Base-by-base conservation (phyloP, 2,113 vertebrate species). In the Microcebus lehilahytsara region DNA sequence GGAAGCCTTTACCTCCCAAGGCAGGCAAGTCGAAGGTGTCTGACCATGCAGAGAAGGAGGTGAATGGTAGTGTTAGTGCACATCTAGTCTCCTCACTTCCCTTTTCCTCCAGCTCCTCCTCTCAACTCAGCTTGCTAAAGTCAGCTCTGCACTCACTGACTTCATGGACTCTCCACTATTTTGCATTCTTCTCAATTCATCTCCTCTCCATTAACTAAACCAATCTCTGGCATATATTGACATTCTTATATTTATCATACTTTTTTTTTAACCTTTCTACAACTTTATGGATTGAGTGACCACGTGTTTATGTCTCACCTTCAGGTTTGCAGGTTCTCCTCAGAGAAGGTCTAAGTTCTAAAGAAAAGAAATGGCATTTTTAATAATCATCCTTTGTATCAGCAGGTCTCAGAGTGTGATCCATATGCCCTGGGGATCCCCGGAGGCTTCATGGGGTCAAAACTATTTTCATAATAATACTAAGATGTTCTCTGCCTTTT, bases 281-380 rank as follows among this genome's bases (percentile, higher is more conserved):
- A 85, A 20, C 71, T 87, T 10, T 90, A 2, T 66, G 25, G 37
- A 49, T 78, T 87, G 49, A 78, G 11, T 91, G 71, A 62, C 16
- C 80, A 13, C 56, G n/a, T 40, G 40, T 72, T 89, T 75, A 91
- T 75, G 14, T 86, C 51, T 84, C 11, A 6, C 60, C 64, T 40
- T 96, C 19, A n/a, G 72, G 32, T 85, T 16, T 93, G 42, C 86
- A 9, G 22, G 25, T 90, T 93, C 77, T 88, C 30, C 40, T 85
- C 30, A 46, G 75, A 51, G n/a, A 74, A 92, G 34, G 10, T 93
- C 25, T 93, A 27, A 37, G 7, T 80, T 67, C 58, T 49, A 42
- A 80, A 72, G 42, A 69, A 92, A 85, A 74, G 32, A 58, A 32
- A n/a, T 53, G 34, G 5, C 7, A 49, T 85, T 37, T 62, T 67